A percentile compares a stretch with the other conserved stretches of the same genome.
phyloP scores from a whole-genome alignment of 2,113 vertebrate genomes.

The Archilochus colubris region DNA sequence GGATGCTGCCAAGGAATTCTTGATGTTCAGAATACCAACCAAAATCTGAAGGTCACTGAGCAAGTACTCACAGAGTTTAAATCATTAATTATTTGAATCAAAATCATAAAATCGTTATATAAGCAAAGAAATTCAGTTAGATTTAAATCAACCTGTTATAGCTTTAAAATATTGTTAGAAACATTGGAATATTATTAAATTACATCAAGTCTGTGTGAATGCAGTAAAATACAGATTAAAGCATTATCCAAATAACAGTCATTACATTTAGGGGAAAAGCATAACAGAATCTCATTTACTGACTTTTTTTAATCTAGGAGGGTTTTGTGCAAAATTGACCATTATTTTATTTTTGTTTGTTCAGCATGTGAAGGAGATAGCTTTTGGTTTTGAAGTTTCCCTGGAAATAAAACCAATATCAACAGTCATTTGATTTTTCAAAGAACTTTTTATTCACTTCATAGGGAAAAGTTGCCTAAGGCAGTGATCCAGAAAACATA shows the following conservation, averaged over 20 bases:
- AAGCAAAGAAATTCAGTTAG: not conserved
- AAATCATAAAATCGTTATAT: not conserved
- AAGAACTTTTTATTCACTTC: not conserved
- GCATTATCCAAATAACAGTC: not conserved
- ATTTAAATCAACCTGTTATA: not conserved
- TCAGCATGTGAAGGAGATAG: not conserved
- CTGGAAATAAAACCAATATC: not conserved
- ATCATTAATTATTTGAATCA: not conserved
- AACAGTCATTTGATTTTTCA: constrained; percentile 31
- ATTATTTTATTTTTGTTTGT: not conserved
- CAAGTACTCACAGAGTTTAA: not conserved
- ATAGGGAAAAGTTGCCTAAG: constrained; percentile 14
- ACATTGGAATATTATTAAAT: not conserved
- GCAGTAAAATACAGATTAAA: not conserved
- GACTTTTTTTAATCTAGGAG: not conserved
- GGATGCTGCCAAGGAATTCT: not conserved
- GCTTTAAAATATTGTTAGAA: not conserved
- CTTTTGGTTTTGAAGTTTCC: not conserved
- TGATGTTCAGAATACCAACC: not conserved
- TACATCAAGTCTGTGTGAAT: not conserved
- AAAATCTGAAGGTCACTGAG: not conserved
- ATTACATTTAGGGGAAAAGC: not conserved
- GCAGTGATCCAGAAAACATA: constrained; percentile 7
- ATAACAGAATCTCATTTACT: not conserved
- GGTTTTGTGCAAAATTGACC: not conserved